A percentile compares a stretch with the other conserved stretches of the same genome.
Conservation (phyloP, 2,888 invertebrate species). For the Gandaritis pyraliata region DNA sequence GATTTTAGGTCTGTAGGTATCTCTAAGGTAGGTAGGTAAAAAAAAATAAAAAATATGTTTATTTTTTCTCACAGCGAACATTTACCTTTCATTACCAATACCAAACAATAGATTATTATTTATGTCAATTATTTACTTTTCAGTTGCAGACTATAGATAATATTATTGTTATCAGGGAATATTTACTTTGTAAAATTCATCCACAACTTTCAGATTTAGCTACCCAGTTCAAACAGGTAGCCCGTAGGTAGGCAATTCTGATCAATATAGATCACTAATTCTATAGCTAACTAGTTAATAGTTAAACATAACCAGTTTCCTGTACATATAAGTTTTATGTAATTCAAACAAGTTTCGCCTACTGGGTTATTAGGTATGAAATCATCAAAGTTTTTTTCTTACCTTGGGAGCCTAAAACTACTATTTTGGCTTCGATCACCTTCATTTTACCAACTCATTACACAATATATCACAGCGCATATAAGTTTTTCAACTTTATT, state of each 20-base stretch:
- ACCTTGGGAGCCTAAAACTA: conserved; percentile 93
- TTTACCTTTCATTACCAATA: not conserved
- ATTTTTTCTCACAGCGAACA: no score
- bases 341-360: conserved; percentile 38
- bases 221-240: not conserved
- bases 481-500: conserved; percentile 36
- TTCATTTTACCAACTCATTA: conserved; percentile 83
- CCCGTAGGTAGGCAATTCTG: not conserved
- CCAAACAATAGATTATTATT: not conserved
- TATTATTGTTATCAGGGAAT: not conserved
- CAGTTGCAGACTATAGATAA: conserved; percentile 3
- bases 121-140: not conserved
- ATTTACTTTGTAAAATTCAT: not conserved
- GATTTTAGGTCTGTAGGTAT: no score
- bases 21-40: no score
- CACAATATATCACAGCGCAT: conserved; percentile 34
- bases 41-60: no score
- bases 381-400: conserved; percentile 54
- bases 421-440: conserved; percentile 92
- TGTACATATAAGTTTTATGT: conserved; percentile 12
- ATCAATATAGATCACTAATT: not conserved
- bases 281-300: conserved; percentile 15
- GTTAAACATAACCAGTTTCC: conserved; percentile 23
- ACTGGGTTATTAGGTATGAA: conserved; percentile 24
- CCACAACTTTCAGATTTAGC: not conserved